These are phyloP conservation scores for Eutolmus rufibarbis DNA, from an alignment of 2,888 invertebrate species.

Conservation along the genomic window DNA sequence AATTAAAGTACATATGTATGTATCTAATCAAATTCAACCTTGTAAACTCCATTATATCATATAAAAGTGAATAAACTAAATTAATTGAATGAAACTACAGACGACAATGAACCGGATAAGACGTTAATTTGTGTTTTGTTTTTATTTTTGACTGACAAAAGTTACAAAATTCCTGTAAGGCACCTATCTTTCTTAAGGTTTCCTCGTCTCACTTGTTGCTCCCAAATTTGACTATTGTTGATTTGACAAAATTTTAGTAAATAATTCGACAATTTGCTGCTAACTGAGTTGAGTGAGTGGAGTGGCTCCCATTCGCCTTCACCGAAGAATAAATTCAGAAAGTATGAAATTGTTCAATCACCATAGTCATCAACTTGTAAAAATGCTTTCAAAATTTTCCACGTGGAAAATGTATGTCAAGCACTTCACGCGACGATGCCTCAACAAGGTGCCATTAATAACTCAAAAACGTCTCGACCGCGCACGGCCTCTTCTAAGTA, in stretches of 20 bases:
- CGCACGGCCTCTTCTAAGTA: neutral
- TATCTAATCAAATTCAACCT: neutral
- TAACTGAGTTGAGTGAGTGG: conserved; percentile 4
- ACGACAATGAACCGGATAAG: neutral
- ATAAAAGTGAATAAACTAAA: neutral
- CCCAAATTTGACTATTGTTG: conserved; percentile 9
- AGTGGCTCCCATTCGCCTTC: conserved; percentile 10
- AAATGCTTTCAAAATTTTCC: conserved; percentile 37
- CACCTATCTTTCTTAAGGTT: neutral
- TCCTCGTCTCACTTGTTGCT: neutral
- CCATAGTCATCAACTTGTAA: conserved; percentile 19
- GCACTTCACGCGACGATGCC: conserved; percentile 39
- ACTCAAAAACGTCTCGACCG: neutral
- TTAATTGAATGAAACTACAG: neutral
- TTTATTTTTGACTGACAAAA: neutral
- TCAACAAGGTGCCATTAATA: conserved; percentile 27
- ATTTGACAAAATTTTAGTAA: conserved; percentile 19
- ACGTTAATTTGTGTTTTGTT: neutral
- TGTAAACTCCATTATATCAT: neutral
- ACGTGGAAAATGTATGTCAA: conserved; percentile 40
- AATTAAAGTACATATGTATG: neutral
- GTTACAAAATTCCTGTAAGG: neutral
- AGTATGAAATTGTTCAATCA: conserved; percentile 38
- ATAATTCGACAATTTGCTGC: conserved; percentile 31
- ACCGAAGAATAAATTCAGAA: conserved; percentile 31